Conservation (phyloP, 2,888 invertebrate species). For the Frankliniella intonsa region DNA sequence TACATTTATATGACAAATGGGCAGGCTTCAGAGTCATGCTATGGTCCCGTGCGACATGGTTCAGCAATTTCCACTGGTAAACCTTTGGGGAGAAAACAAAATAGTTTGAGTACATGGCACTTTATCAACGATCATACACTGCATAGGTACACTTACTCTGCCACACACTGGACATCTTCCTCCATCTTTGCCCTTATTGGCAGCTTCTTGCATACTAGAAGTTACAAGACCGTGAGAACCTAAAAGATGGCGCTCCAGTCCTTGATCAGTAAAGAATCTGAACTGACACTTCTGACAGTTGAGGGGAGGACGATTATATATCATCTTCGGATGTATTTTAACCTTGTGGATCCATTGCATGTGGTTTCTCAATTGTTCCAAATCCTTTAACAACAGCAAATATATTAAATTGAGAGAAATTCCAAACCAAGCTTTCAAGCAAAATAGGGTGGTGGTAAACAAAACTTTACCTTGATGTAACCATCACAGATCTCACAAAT, state of each 20-base stretch:
- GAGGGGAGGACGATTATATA: conserved; percentile 86
- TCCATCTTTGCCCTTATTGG: conserved; percentile 89
- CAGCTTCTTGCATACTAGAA: conserved; percentile 92
- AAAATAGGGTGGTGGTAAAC: background rate
- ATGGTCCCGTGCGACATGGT: conserved; percentile 89
- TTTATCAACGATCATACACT: background rate
- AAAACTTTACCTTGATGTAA: conserved; percentile 68
- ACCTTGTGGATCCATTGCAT: conserved; percentile 99
- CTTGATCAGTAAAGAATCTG: conserved; percentile 91
- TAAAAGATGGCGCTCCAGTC: conserved; percentile 87
- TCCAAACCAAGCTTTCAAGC: background rate
- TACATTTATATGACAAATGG: conserved; percentile 90
- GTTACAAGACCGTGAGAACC: conserved; percentile 93
- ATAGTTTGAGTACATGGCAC: background rate
- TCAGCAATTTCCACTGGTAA: conserved; percentile 88
- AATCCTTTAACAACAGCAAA: conserved; percentile 52
- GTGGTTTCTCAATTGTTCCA: conserved; percentile 88
- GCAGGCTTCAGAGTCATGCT: conserved; percentile 88
- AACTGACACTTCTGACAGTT: conserved; percentile 96
- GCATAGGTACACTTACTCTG: conserved; percentile 60
- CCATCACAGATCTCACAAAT: conserved; percentile 97
- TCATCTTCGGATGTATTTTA: conserved; percentile 94
- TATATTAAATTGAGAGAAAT: conserved; percentile 27
- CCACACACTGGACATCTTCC: conserved; percentile 94
- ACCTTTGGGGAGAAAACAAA: conserved; percentile 53